Base-by-base conservation (phyloP, 2,797 vertebrate genomes). In the Apogon hyalosoma region DNA sequence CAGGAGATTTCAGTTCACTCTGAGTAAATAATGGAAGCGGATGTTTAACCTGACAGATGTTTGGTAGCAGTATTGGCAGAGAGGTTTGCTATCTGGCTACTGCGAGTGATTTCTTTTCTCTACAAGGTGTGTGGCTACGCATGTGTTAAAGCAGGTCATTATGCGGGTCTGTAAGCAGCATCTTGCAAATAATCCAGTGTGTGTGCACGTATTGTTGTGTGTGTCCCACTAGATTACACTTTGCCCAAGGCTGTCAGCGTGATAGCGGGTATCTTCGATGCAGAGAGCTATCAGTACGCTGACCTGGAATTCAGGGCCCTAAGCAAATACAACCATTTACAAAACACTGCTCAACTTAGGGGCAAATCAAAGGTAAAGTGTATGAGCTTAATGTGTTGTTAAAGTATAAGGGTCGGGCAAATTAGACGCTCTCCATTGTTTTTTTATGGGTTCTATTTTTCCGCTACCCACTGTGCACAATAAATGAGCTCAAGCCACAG, bases 251-350 rank as follows among this genome's bases (percentile, higher is more conserved):
- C 63, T 40, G 33, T 43, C 59, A 21, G 61, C 65, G 9, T 59
- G 69, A 51, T 14, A 38, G 61, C 18, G 3, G 61, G 63, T 63
- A 49, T 54, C 61, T 73, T 73, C 63, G 76, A 54, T 65, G 51
- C 12, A 18, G 28, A 12, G 69, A 59, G 55, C 21, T 74, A 73
- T 86, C 65, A 63, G 49, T 59, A 40, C 31, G 31, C 69, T 79
- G 70, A 79, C 72, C 77, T 56, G 40, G 39, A 68, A 73, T 72
- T 73, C 62, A 52, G 39, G 41, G 82, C 82, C 69, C 10, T 15
- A 21, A 64, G 74, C 70, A 50, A 70, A 40, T 49, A 52, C n/a
- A 40, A 60, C 58, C 56, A 55, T 70, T 78, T 63, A 36, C 33
- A 55, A 81, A 70, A 69, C 45, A 49, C 49, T 31, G 50, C 57